These are phyloP conservation scores for Ellobium chinense DNA, from an alignment of 2,888 invertebrate species.

Conservation along the genomic window DNA sequence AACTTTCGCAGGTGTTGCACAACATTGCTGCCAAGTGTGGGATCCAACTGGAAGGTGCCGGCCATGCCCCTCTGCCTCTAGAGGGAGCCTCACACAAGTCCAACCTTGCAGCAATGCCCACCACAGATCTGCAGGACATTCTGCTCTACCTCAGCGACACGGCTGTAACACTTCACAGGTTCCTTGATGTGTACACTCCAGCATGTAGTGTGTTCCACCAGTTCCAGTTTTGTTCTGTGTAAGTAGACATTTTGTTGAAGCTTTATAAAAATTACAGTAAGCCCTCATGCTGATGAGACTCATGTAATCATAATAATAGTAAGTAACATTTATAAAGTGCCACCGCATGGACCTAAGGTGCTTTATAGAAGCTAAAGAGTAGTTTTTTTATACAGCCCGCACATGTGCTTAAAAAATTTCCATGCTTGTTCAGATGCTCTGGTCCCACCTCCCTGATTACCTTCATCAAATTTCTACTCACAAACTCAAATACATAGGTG, in stretches of 20 bases:
- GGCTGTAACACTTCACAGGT: conserved; percentile 84
- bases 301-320: too few species aligned
- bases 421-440: too few species aligned
- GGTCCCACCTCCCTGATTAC: too few species aligned
- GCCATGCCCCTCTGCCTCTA: conserved; percentile 68
- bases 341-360: too few species aligned
- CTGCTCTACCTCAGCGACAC: conserved; percentile 86
- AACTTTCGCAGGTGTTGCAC: conserved; percentile 78
- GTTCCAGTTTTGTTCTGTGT: conserved; percentile 79
- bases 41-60: conserved; percentile 50
- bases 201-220: conserved; percentile 82
- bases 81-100: conserved; percentile 30
- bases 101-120: conserved; percentile 64
- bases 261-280: neutral
- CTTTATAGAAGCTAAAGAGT: too few species aligned
- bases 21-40: conserved; percentile 72
- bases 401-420: too few species aligned
- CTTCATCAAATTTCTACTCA: too few species aligned
- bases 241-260: conserved; percentile 26
- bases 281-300: too few species aligned
- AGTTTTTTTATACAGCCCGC: too few species aligned
- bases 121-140: conserved; percentile 83
- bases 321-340: too few species aligned
- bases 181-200: conserved; percentile 85
- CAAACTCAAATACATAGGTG: too few species aligned